Evolutionary conservation across 2,888 invertebrate genomes (phyloP).

Genomic region (Mythimna lalbum): DNA sequence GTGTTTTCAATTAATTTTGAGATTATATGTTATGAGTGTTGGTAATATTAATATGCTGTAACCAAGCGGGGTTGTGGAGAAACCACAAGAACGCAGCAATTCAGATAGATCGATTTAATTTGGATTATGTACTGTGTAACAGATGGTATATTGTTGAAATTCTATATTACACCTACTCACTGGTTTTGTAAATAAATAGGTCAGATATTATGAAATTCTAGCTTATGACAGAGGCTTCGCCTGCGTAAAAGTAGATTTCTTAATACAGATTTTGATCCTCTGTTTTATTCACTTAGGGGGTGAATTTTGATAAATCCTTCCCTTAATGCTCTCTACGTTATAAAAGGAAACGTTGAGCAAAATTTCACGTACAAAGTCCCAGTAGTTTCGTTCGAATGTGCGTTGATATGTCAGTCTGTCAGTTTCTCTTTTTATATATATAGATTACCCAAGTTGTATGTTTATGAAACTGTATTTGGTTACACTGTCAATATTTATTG

Average conservation of each 20-base stretch:
- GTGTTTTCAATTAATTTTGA: slow-evolving; percentile 30
- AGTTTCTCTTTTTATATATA: too few species aligned
- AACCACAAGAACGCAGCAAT: slow-evolving; percentile 5
- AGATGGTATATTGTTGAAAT: slow-evolving; percentile 3
- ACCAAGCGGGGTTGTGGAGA: not conserved
- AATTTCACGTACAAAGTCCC: too few species aligned
- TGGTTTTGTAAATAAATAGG: slow-evolving; percentile 20
- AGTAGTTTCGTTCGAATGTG: too few species aligned
- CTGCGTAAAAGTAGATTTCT: too few species aligned
- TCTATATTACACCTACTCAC: not conserved
- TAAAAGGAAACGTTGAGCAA: too few species aligned
- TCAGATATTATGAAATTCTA: not conserved
- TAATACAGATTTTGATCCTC: too few species aligned
- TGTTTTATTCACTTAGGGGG: too few species aligned
- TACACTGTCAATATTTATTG: slow-evolving; percentile 4
- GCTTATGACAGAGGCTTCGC: too few species aligned
- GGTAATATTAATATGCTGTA: slow-evolving; percentile 13
- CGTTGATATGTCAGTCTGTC: too few species aligned
- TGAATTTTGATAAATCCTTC: too few species aligned
- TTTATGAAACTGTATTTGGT: slow-evolving; percentile 15
- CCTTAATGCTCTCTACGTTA: too few species aligned
- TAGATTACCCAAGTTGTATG: not conserved
- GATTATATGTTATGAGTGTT: slow-evolving; percentile 4
- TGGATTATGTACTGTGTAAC: slow-evolving; percentile 2
- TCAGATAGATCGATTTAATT: not conserved